phyloP scores from a whole-genome alignment of 2,797 vertebrate genomes.

The Parotocinclus haroldoi region DNA sequence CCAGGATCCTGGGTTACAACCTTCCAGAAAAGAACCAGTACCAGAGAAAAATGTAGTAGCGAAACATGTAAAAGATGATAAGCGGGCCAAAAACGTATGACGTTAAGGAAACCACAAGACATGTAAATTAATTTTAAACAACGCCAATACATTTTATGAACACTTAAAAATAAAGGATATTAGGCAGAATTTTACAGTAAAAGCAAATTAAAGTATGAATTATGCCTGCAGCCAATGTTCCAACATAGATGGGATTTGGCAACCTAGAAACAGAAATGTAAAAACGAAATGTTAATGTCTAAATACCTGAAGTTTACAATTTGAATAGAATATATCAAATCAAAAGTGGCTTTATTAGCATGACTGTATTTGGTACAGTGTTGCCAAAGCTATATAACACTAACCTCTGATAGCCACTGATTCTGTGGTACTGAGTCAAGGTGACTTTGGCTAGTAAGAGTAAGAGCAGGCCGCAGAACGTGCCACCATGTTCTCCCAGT shows the following conservation, averaged over 20 bases:
- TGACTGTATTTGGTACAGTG: too few relatives aligned
- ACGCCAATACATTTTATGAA: not conserved
- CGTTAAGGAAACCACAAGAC: constrained; percentile 64
- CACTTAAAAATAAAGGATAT: constrained; percentile 70
- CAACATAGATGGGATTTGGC: constrained; percentile 78
- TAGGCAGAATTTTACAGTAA: constrained; percentile 69
- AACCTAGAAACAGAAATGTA: constrained; percentile 49
- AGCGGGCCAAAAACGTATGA: constrained; percentile 64
- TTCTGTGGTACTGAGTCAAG: constrained; percentile 76
- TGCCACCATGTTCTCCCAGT: constrained; percentile 68
- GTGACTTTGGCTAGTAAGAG: constrained; percentile 73
- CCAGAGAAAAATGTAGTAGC: constrained; percentile 64
- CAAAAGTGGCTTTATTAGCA: too few relatives aligned
- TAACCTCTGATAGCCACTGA: constrained; percentile 76
- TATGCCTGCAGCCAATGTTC: constrained; percentile 71
- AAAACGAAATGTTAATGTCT: not conserved
- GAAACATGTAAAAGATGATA: constrained; percentile 64
- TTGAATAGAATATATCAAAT: too few relatives aligned
- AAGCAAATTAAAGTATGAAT: constrained; percentile 75
- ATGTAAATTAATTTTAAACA: not conserved
- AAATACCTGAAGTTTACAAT: not conserved
- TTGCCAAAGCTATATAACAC: too few relatives aligned
- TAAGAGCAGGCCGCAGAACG: constrained; percentile 68
- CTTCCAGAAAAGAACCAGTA: constrained; percentile 69
- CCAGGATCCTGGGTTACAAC: constrained; percentile 73